Evolutionary conservation across 2,797 vertebrate species (phyloP).

Genomic region (Rhynchotus rufescens): DNA sequence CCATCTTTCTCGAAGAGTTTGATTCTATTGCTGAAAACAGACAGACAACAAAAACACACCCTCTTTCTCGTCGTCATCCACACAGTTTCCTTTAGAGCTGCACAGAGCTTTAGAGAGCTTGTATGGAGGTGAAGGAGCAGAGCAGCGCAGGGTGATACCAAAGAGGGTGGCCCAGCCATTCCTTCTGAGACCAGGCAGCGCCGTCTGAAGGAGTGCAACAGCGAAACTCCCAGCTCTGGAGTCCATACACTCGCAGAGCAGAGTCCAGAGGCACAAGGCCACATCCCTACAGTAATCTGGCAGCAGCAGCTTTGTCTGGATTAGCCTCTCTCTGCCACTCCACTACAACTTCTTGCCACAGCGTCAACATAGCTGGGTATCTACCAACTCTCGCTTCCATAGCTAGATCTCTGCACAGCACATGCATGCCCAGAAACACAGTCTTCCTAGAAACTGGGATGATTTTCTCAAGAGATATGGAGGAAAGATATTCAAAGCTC

Average conservation of each 20-base stretch:
- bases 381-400: neutral
- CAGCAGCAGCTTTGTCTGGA: neutral
- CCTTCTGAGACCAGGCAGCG: neutral
- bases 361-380: neutral
- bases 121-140: rapidly evolving
- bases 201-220: neutral
- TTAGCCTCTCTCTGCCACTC: neutral
- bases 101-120: neutral
- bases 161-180: neutral
- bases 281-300: neutral
- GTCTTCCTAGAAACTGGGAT: neutral
- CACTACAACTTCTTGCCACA: neutral
- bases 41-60: neutral
- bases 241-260: neutral
- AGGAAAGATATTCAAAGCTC: neutral
- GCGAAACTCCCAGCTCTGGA: neutral
- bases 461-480: neutral
- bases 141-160: neutral
- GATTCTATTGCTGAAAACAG: neutral
- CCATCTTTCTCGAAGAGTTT: neutral
- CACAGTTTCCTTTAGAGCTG: neutral
- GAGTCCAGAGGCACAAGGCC: neutral
- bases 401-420: neutral
- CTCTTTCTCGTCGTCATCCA: neutral
- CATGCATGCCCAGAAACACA: neutral